Evolutionary conservation across 2,888 invertebrate species (phyloP).

Genomic region (Nymphalis c-album): DNA sequence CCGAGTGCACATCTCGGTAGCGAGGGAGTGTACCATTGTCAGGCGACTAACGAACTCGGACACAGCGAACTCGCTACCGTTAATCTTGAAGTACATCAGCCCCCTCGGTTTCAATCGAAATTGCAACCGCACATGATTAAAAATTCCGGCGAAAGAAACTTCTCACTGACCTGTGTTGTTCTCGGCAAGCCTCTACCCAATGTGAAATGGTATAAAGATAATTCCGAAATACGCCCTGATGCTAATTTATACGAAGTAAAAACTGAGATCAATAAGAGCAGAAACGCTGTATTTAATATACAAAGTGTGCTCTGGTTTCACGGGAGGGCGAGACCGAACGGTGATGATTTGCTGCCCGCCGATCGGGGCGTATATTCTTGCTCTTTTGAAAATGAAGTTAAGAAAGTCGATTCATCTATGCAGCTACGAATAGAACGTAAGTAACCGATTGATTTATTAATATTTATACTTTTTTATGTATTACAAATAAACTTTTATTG

Average conservation of each 20-base stretch:
- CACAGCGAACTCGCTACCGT: slow-evolving; percentile 92
- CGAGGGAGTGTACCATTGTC: slow-evolving; percentile 94
- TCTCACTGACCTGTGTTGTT: slow-evolving; percentile 91
- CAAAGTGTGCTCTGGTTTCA: slow-evolving; percentile 91
- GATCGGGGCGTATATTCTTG: slow-evolving; percentile 95
- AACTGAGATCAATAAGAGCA: slow-evolving; percentile 88
- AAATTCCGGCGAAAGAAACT: slow-evolving; percentile 89
- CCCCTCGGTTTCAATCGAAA: slow-evolving; percentile 91
- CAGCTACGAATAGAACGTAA: slow-evolving; percentile 94
- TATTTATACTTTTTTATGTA: no score
- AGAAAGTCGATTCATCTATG: slow-evolving; percentile 93
- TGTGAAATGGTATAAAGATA: slow-evolving; percentile 93
- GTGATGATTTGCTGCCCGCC: slow-evolving; percentile 88
- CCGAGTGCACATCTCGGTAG: slow-evolving; percentile 91
- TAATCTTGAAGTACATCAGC: slow-evolving; percentile 92
- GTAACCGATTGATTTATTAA: slow-evolving; percentile 51
- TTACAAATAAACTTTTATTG: no score
- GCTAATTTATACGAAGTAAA: slow-evolving; percentile 90
- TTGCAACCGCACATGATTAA: slow-evolving; percentile 91
- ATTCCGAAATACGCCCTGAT: slow-evolving; percentile 88
- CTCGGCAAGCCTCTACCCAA: slow-evolving; percentile 93
- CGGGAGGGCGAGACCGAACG: slow-evolving; percentile 88
- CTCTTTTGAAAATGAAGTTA: slow-evolving; percentile 93
- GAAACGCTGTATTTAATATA: slow-evolving; percentile 90
- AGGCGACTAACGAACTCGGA: slow-evolving; percentile 94